These are phyloP conservation scores for Peromyscus californicus DNA, from an alignment of 2,113 vertebrate genomes.

Conservation along the genomic window DNA sequence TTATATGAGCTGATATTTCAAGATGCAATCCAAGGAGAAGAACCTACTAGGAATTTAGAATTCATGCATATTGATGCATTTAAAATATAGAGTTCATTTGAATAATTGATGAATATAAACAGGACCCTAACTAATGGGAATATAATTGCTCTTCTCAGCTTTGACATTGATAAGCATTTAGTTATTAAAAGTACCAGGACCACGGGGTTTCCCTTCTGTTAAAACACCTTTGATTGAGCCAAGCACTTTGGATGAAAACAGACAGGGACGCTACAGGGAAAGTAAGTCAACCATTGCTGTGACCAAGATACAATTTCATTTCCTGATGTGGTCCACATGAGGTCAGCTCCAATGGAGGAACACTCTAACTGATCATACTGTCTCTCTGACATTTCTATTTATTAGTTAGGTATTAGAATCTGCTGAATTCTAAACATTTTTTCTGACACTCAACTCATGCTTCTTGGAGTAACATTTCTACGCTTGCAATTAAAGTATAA, in stretches of 20 bases:
- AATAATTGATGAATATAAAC: slow-evolving; percentile 49
- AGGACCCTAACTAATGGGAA: slow-evolving; percentile 5
- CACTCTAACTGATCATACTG: neutral
- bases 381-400: neutral
- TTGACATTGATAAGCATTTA: slow-evolving; percentile 14
- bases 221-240: neutral
- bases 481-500: neutral
- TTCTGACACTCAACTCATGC: neutral
- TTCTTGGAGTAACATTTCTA: slow-evolving; percentile 25
- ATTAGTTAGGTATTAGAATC: neutral
- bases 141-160: neutral
- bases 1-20: slow-evolving; percentile 23
- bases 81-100: slow-evolving; percentile 31
- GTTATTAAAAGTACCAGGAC: neutral
- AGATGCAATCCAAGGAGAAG: slow-evolving; percentile 21
- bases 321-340: neutral
- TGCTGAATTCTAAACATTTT: neutral
- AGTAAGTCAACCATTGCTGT: neutral
- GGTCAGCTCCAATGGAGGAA: neutral
- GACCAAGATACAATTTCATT: neutral
- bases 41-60: slow-evolving; percentile 36
- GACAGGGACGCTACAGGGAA: neutral
- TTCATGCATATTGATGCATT: neutral
- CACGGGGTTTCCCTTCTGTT: neutral
- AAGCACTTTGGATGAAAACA: neutral